Evolutionary conservation across 2,113 vertebrate species (phyloP), one percentile per base, ranked within the genome.

Genomic region (Trinectes maculatus): DNA sequence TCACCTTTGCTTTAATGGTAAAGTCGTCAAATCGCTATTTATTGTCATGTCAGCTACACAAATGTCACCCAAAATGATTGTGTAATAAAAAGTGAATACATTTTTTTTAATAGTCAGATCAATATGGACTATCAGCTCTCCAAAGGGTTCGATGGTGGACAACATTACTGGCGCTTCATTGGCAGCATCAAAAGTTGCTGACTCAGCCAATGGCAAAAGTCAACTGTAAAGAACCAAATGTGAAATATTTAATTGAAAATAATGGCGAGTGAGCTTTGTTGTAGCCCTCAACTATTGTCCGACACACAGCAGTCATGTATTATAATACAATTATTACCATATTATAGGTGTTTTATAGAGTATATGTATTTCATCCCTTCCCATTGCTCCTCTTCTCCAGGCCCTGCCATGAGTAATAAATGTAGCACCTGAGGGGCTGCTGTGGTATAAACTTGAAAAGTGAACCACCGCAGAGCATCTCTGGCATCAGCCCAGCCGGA

Each of bases 391-490:
- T 42, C 53, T 31, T 9, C 25, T 46, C 52, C 22, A 40, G 16
- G 49, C 46, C 47, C 53, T 74, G 62, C 64, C 68, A 60, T 16
- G 31, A 65, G 77, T 63, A 77, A 81, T 83, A 65, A 63, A 78
- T 56, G 52, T 64, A 39, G 58, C 79, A 76, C 71, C 74, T 71
- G 80, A 84, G 71, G 56, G 71, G 72, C 71, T 70, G 65, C 59
- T 48, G 60, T 74, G 71, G 59, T 61, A 22, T 11, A 64, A 79
- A 79, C 37, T 37, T 59, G n/a, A 77, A 60, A 63, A 77, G 43
- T 16, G 39, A 82, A 71, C 60, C 67, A 48, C 53, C 22, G 2
- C 44, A 40, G 28, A 73, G 71, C 10, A 3, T 83, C 74, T 62
- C 65, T 79, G 79, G 81, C 84, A 61, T 60, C 36, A 59, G 47